phyloP scores from a whole-genome alignment of 2,888 invertebrate species.

The Ephialtes manifestator region DNA sequence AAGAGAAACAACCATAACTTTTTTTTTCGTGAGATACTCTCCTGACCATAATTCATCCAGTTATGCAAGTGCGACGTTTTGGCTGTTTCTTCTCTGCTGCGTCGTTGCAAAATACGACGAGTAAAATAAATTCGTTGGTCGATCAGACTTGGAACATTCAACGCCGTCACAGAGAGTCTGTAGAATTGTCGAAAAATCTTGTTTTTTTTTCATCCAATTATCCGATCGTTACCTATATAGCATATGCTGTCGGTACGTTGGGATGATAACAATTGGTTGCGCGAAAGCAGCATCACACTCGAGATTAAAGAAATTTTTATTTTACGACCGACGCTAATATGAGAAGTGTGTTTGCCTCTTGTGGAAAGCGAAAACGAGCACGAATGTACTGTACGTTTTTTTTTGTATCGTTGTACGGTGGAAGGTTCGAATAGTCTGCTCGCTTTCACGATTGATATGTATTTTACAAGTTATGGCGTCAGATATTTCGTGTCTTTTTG shows the following conservation, averaged over 20 bases:
- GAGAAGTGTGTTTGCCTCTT: not conserved
- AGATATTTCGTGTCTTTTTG: not conserved
- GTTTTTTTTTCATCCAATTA: slow-evolving; percentile 37
- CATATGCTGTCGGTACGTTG: not conserved
- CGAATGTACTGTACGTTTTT: not conserved
- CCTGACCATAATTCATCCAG: slow-evolving; percentile 22
- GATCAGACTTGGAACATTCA: not conserved
- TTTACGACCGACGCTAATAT: slow-evolving; percentile 35
- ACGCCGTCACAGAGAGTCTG: slow-evolving; percentile 1
- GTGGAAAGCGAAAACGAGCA: slow-evolving; percentile 3
- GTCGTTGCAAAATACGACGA: slow-evolving; percentile 9
- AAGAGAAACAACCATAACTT: slow-evolving; percentile 9
- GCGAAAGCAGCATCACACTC: not conserved
- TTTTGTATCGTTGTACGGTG: not conserved
- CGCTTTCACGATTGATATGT: not conserved
- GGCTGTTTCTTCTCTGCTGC: not conserved
- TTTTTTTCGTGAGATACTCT: slow-evolving; percentile 16
- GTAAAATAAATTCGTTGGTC: slow-evolving; percentile 5
- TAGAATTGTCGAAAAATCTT: slow-evolving; percentile 6
- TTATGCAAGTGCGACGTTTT: slow-evolving; percentile 33
- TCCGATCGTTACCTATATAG: slow-evolving; percentile 23
- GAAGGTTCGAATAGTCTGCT: not conserved
- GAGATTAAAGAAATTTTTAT: slow-evolving; percentile 34
- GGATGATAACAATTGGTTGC: slow-evolving; percentile 38
- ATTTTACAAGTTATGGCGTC: not conserved